These are phyloP conservation scores for Panagrolaimus sp. DNA, from an alignment of 1,140 invertebrate genomes.

Conservation along the genomic window DNA sequence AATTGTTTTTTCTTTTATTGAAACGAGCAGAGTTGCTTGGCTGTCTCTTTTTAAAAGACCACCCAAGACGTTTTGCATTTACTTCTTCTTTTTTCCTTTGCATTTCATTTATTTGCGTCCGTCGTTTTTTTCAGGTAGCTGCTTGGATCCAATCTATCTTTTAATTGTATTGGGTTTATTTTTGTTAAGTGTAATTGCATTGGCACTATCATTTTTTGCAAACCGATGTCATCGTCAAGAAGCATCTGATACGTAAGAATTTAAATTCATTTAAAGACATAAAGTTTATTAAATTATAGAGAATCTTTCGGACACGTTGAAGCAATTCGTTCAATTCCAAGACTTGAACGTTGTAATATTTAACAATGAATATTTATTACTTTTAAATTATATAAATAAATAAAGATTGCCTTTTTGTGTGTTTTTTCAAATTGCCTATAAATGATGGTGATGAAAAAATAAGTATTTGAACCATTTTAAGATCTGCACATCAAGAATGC, in stretches of 20 bases:
- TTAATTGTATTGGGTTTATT: background rate
- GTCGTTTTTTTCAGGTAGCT: background rate
- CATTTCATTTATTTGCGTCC: background rate
- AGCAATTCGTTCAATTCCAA: background rate
- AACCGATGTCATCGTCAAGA: background rate
- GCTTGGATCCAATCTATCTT: background rate
- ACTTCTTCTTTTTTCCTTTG: background rate
- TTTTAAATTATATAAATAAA: background rate
- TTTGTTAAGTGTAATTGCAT: background rate
- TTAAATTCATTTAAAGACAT: background rate
- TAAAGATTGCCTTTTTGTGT: background rate
- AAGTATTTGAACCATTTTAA: background rate
- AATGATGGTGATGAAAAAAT: background rate
- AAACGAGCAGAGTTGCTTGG: too few relatives aligned
- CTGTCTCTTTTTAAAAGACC: too few relatives aligned
- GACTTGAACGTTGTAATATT: background rate
- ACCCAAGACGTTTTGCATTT: too few relatives aligned
- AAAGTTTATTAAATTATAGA: background rate
- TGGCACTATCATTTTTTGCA: constrained; percentile 2
- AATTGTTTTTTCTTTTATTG: too few relatives aligned
- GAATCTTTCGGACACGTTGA: background rate
- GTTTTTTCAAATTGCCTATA: background rate
- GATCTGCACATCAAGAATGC: background rate
- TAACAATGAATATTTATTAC: background rate
- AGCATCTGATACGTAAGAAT: constrained; percentile 3